A percentile compares a stretch with the other conserved stretches of the same genome.
Evolutionary conservation across 1,140 invertebrate genomes (phyloP).

Genomic region (Laupala kohalensis): DNA sequence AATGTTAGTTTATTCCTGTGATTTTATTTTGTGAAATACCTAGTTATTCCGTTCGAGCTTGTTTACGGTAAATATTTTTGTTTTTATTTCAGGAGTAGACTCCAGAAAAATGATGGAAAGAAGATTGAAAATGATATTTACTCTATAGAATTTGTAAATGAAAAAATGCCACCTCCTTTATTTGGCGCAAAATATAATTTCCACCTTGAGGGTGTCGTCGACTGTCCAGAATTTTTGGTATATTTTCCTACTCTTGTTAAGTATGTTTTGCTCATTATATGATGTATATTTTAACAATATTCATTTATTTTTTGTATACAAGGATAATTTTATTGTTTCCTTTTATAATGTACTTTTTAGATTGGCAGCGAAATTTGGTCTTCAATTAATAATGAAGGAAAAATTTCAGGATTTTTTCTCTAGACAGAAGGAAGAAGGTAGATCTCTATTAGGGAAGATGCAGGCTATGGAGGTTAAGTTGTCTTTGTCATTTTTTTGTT

Average conservation of each 20-base stretch:
- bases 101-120: slow-evolving; percentile 41
- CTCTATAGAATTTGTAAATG: slow-evolving; percentile 62
- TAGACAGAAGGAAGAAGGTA: slow-evolving; percentile 44
- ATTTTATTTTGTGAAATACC: not conserved
- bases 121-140: slow-evolving; percentile 82
- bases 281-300: too few relatives aligned
- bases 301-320: too few relatives aligned
- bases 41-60: too few relatives aligned
- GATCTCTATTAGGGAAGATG: slow-evolving; percentile 56
- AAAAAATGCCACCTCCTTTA: slow-evolving; percentile 54
- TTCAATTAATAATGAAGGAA: slow-evolving; percentile 59
- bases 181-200: slow-evolving; percentile 98
- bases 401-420: slow-evolving; percentile 74
- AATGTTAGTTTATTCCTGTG: slow-evolving; percentile 40
- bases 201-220: slow-evolving; percentile 85
- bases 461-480: slow-evolving; percentile 44
- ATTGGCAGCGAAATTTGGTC: slow-evolving; percentile 65
- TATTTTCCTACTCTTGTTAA: slow-evolving; percentile 77
- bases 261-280: slow-evolving; percentile 25
- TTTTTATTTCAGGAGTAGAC: slow-evolving; percentile 34
- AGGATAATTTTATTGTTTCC: not conserved
- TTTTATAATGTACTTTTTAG: slow-evolving; percentile 22
- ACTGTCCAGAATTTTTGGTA: slow-evolving; percentile 97
- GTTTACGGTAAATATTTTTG: not conserved
- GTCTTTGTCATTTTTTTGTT: not conserved